phyloP scores from a whole-genome alignment of 2,888 invertebrate species.

The Microplitis deprimator region DNA sequence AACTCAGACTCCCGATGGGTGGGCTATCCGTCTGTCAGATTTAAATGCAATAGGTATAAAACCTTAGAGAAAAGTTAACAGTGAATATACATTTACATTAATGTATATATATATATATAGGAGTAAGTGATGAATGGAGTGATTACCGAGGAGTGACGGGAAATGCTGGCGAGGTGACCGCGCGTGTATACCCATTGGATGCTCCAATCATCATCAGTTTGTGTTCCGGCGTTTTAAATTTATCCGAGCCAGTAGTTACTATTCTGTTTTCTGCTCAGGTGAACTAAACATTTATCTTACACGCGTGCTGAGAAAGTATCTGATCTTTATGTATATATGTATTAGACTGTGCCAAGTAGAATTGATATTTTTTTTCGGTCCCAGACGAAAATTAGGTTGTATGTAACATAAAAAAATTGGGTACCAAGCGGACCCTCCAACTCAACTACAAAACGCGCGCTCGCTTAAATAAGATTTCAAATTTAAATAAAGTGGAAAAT shows the following conservation, averaged over 20 bases:
- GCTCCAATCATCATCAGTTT: constrained; percentile 64
- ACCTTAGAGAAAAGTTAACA: constrained; percentile 14
- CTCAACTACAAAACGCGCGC: too few species aligned
- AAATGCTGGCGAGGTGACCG: constrained; percentile 43
- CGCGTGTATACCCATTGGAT: constrained; percentile 48
- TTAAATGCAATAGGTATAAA: constrained; percentile 56
- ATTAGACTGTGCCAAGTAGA: too few species aligned
- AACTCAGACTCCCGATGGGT: constrained; percentile 54
- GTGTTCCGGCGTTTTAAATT: constrained; percentile 23
- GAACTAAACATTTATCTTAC: constrained; percentile 54
- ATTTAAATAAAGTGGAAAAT: too few species aligned
- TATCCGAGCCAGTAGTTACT: constrained; percentile 33
- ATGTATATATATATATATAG: too few species aligned
- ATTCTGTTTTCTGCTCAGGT: constrained; percentile 35
- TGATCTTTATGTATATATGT: too few species aligned
- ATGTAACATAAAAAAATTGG: too few species aligned
- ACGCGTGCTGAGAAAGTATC: constrained; percentile 22
- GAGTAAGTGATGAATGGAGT: constrained; percentile 67
- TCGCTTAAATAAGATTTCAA: too few species aligned
- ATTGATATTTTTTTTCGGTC: constrained; percentile 1
- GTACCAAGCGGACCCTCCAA: too few species aligned
- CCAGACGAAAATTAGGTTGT: too few species aligned
- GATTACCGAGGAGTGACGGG: constrained; percentile 59
- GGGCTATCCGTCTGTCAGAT: constrained; percentile 56
- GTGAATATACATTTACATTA: too few species aligned